phyloP scores from a whole-genome alignment of 1,140 invertebrate species.

The Pygmarrhopalites habei region DNA sequence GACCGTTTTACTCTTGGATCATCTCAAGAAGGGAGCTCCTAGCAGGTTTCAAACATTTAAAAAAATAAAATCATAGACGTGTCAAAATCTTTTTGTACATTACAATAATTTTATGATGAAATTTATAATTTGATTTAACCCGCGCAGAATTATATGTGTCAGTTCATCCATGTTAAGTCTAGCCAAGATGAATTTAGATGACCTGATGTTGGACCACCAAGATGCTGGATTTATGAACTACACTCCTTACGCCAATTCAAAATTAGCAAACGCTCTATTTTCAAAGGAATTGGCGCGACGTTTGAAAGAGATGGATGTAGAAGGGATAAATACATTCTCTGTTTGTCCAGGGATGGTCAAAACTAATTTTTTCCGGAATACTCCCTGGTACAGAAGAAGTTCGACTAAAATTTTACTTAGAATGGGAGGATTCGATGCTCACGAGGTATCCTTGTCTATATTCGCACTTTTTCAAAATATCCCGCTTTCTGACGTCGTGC shows the following conservation, averaged over 20 bases:
- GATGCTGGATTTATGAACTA: constrained; percentile 37
- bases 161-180: not conserved
- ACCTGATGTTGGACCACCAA: constrained; percentile 42
- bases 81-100: no score
- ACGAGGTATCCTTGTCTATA: constrained; percentile 29
- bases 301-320: constrained; percentile 37
- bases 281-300: constrained; percentile 40
- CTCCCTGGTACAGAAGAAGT: constrained; percentile 14
- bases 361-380: constrained; percentile 47
- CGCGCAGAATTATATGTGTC: constrained; percentile 25
- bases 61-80: no score
- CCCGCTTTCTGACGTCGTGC: no score
- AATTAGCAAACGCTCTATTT: constrained; percentile 44
- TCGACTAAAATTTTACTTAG: constrained; percentile 16
- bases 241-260: constrained; percentile 46
- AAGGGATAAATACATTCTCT: constrained; percentile 14
- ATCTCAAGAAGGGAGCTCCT: constrained; percentile 40
- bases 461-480: no score
- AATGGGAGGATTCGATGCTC: constrained; percentile 22
- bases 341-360: constrained; percentile 44
- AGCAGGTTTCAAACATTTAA: no score
- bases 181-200: constrained; percentile 41
- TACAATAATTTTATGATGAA: no score
- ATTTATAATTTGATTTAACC: no score
- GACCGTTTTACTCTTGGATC: constrained; percentile 46